Percentiles rank a stretch among this genome's conserved stretches.
These are phyloP conservation scores for Leptatherina wallacei DNA, from an alignment of 2,797 vertebrate genomes.

Conservation along the genomic window DNA sequence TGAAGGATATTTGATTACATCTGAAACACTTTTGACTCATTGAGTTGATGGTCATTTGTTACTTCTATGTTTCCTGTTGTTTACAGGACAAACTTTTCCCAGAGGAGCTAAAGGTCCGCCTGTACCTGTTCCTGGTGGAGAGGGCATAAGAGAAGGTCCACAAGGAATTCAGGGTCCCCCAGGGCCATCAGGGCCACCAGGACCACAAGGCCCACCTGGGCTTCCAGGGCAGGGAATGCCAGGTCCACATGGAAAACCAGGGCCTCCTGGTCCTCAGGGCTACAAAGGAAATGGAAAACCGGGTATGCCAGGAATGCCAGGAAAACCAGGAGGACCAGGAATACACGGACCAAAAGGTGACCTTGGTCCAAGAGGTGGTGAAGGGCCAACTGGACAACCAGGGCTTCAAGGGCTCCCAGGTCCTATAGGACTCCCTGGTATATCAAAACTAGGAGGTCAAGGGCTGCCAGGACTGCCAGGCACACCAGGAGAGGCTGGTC, in stretches of 20 bases:
- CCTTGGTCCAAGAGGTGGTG: conserved; percentile 87
- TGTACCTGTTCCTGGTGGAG: conserved; percentile 48
- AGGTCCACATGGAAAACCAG: conserved; percentile 92
- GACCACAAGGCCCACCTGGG: conserved; percentile 87
- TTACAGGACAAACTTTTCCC: conserved; percentile 81
- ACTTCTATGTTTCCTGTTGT: conserved; percentile 14
- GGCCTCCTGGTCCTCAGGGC: conserved; percentile 87
- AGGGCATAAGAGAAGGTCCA: conserved; percentile 87
- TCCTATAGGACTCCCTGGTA: conserved; percentile 91
- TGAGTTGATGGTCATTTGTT: not conserved
- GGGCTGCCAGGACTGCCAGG: conserved; percentile 91
- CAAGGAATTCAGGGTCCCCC: conserved; percentile 88
- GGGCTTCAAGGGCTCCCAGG: conserved; percentile 92
- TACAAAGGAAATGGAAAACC: conserved; percentile 94
- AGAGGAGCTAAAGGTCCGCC: conserved; percentile 90
- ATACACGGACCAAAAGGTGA: conserved; percentile 90
- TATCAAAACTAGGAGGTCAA: conserved; percentile 88
- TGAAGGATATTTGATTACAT: not conserved
- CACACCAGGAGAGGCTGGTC: conserved; percentile 89
- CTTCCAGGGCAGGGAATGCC: conserved; percentile 89
- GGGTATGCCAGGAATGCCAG: conserved; percentile 94
- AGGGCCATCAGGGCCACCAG: conserved; percentile 85
- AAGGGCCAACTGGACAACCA: conserved; percentile 88
- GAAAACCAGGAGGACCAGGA: conserved; percentile 92
- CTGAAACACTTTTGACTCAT: not conserved